These are phyloP conservation scores for Osedax fenrisi DNA, from an alignment of 2,888 invertebrate genomes.

Conservation along the genomic window DNA sequence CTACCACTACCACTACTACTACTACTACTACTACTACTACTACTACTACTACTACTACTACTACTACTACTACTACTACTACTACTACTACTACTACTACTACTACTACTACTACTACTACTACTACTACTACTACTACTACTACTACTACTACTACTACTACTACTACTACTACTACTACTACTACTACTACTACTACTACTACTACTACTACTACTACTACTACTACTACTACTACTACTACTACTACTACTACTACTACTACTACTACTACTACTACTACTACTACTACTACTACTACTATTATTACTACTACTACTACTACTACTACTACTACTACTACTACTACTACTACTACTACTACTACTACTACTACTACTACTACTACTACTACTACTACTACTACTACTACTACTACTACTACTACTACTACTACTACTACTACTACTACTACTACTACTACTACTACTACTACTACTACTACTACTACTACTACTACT, in stretches of 20 bases:
- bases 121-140: constrained; percentile 26
- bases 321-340: neutral
- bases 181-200: constrained; percentile 19
- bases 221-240: constrained; percentile 15
- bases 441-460: neutral
- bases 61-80: constrained; percentile 26
- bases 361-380: neutral
- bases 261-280: neutral
- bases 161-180: constrained; percentile 22
- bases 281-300: neutral
- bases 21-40: constrained; percentile 22
- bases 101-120: constrained; percentile 27
- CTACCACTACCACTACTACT: constrained; percentile 22
- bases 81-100: constrained; percentile 27
- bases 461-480: neutral
- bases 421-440: neutral
- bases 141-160: constrained; percentile 23
- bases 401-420: neutral
- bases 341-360: neutral
- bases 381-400: neutral
- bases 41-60: constrained; percentile 23
- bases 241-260: constrained; percentile 10
- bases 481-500: neutral
- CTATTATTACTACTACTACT: neutral
- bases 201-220: constrained; percentile 9